Evolutionary conservation across 2,797 vertebrate species (phyloP).

Genomic region (Sebastes hubbsi): DNA sequence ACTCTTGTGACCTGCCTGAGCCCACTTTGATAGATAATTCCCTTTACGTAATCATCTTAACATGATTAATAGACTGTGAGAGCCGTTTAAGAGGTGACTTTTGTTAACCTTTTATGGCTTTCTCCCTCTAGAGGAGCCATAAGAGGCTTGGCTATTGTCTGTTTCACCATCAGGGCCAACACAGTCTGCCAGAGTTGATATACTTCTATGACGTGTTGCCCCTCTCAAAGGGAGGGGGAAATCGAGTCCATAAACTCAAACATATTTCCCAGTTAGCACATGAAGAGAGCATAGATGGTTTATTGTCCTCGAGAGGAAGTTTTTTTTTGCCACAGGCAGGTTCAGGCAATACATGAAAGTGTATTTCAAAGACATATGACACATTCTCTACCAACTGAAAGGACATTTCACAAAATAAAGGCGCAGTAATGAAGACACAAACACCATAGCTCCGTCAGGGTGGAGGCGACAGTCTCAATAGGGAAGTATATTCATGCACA

Average conservation of each 20-base stretch:
- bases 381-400: neutral
- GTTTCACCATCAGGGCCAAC: conserved; percentile 41
- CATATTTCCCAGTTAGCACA: conserved; percentile 65
- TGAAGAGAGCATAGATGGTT: conserved; percentile 25
- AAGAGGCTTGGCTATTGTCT: conserved; percentile 69
- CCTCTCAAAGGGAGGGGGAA: conserved; percentile 39
- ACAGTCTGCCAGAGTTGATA: conserved; percentile 44
- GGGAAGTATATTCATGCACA: conserved; percentile 1
- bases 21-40: conserved; percentile 67
- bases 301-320: conserved; percentile 29
- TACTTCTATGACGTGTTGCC: conserved; percentile 46
- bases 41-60: conserved; percentile 73
- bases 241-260: conserved; percentile 57
- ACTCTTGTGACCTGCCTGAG: conserved; percentile 57
- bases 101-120: conserved; percentile 72
- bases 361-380: neutral
- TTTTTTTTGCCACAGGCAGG: neutral
- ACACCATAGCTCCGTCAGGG: neutral
- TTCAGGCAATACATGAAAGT: neutral
- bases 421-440: neutral
- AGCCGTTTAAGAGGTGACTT: conserved; percentile 69
- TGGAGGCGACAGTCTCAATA: neutral
- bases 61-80: conserved; percentile 71
- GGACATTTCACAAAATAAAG: neutral
- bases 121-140: conserved; percentile 59